Evolutionary conservation across 2,797 vertebrate species (phyloP).

Genomic region (Furcifer pardalis): DNA sequence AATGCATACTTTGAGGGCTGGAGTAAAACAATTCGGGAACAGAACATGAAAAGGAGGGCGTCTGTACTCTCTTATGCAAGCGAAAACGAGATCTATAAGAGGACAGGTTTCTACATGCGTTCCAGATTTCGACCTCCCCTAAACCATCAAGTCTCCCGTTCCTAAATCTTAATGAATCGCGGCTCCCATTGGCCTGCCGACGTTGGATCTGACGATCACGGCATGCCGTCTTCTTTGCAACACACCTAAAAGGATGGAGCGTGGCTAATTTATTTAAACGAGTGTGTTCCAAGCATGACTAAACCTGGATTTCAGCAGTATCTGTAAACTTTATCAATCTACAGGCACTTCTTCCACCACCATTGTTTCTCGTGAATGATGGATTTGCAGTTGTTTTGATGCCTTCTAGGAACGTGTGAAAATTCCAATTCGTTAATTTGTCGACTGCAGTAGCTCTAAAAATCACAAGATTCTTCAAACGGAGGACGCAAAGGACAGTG

Average conservation of each 20-base stretch:
- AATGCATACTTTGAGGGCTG: slow-evolving; percentile 78
- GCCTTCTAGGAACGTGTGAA: no score
- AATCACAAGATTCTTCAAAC: no score
- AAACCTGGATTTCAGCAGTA: neutral
- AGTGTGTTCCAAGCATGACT: neutral
- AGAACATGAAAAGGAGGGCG: slow-evolving; percentile 72
- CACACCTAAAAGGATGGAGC: neutral
- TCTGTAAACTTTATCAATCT: no score
- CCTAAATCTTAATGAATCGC: slow-evolving; percentile 41
- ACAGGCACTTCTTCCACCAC: neutral
- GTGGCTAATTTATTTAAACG: neutral
- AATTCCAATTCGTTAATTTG: no score
- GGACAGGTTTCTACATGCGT: slow-evolving; percentile 77
- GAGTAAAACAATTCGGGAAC: slow-evolving; percentile 74
- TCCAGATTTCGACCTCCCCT: slow-evolving; percentile 67
- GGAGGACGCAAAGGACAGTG: no score
- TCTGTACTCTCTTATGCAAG: slow-evolving; percentile 64
- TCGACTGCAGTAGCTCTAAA: no score
- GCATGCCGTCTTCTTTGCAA: neutral
- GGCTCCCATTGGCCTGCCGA: neutral
- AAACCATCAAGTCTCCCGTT: slow-evolving; percentile 9
- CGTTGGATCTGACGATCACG: neutral
- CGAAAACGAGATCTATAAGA: slow-evolving; percentile 68
- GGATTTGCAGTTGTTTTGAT: neutral
- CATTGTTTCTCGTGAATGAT: neutral